A percentile compares a stretch with the other conserved stretches of the same genome.
phyloP scores from a whole-genome alignment of 2,113 vertebrate species.

The Platysteira castanea region DNA sequence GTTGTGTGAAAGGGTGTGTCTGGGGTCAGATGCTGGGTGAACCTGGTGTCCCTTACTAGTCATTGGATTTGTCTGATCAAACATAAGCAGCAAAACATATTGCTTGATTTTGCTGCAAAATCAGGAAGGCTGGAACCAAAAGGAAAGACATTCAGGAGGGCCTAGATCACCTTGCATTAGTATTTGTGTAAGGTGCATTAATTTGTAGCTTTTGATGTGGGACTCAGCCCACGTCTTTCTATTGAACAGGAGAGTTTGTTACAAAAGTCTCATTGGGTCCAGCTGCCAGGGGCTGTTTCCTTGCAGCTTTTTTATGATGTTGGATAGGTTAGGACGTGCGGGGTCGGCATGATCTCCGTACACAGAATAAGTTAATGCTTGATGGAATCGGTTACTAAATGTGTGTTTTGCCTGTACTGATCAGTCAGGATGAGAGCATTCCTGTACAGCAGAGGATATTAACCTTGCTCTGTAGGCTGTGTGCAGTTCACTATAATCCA shows the following conservation, averaged over 20 bases:
- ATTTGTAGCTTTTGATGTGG: not conserved
- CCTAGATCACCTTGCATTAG: not conserved
- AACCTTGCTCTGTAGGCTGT: not conserved
- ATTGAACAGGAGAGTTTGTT: not conserved
- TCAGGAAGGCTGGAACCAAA: not conserved
- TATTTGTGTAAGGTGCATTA: not conserved
- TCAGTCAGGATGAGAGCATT: not conserved
- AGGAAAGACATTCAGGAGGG: not conserved
- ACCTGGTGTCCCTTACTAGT: not conserved
- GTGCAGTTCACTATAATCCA: not conserved
- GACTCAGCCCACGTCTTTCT: not conserved
- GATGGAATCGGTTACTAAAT: not conserved
- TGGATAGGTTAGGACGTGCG: fast-evolving
- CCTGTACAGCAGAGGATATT: not conserved
- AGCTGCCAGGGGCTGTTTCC: not conserved
- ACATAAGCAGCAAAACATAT: not conserved
- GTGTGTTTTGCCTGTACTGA: not conserved
- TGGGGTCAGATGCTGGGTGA: not conserved
- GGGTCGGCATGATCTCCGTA: not conserved
- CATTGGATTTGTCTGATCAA: not conserved
- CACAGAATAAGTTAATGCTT: not conserved
- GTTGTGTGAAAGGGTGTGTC: not conserved
- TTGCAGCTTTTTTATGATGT: not conserved
- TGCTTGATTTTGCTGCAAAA: not conserved
- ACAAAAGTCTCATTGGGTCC: fast-evolving